Percentiles rank a stretch among this genome's conserved stretches.
Evolutionary conservation across 1,140 invertebrate species (phyloP).

Genomic region (Venturia canescens): DNA sequence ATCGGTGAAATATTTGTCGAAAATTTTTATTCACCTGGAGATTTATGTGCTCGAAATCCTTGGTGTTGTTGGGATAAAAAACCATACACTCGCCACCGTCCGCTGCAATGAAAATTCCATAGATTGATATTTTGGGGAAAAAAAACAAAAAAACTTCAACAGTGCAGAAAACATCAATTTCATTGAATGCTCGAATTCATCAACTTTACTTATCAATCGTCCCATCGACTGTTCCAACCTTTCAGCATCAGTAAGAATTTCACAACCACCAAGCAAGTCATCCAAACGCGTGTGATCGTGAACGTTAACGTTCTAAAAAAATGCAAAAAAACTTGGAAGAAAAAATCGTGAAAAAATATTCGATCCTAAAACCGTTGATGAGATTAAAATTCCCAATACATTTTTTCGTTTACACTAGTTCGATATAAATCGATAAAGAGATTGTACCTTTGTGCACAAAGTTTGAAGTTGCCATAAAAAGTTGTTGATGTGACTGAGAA

Average conservation of each 20-base stretch:
- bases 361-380: too few species aligned
- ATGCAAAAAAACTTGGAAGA: not conserved
- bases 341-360: too few species aligned
- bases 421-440: too few species aligned
- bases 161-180: too few species aligned
- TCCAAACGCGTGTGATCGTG: constrained; percentile 68
- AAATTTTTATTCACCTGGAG: constrained; percentile 66
- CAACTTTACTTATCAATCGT: constrained; percentile 69
- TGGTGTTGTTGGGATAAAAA: constrained; percentile 68
- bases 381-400: not conserved
- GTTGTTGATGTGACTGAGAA: constrained; percentile 79
- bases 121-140: not conserved
- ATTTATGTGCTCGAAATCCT: constrained; percentile 74
- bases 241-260: constrained; percentile 75
- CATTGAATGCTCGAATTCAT: constrained; percentile 15
- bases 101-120: constrained; percentile 56
- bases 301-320: constrained; percentile 58
- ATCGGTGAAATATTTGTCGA: too few species aligned
- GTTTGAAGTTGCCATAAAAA: constrained; percentile 76
- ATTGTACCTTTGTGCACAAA: constrained; percentile 73
- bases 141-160: not conserved
- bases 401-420: too few species aligned
- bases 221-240: constrained; percentile 73
- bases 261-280: constrained; percentile 59
- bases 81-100: constrained; percentile 69